These are phyloP conservation scores for Steinernema khuongi DNA, from an alignment of 1,140 invertebrate species.

Conservation along the genomic window DNA sequence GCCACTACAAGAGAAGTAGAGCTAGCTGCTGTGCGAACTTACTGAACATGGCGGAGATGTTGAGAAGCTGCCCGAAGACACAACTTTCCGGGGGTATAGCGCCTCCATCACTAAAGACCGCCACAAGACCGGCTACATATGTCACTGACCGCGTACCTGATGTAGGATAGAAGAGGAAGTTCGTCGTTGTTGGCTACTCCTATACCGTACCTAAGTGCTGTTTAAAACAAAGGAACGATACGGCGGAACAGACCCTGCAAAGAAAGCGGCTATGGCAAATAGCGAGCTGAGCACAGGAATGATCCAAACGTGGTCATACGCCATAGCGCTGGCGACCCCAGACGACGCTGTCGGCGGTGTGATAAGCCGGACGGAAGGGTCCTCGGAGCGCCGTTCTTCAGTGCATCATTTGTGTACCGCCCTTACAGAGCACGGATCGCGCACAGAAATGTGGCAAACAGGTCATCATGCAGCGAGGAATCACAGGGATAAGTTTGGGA, in stretches of 20 bases:
- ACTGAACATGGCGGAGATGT: conserved; percentile 31
- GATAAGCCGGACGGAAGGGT: background rate
- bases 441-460: background rate
- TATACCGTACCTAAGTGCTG: background rate
- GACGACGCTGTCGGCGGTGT: background rate
- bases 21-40: background rate
- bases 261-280: background rate
- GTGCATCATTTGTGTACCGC: too few species aligned
- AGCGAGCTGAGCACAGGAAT: background rate
- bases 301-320: conserved; percentile 7
- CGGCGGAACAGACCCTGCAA: background rate
- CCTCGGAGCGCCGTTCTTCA: background rate
- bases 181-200: background rate
- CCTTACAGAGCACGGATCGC: background rate
- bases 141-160: conserved; percentile 18
- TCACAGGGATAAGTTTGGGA: too few species aligned
- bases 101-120: conserved; percentile 24
- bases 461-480: too few species aligned
- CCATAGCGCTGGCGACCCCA: conserved; percentile 4
- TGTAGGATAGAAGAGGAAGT: conserved; percentile 22
- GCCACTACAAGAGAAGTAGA: conserved; percentile 26
- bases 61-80: conserved; percentile 32
- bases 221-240: background rate
- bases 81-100: conserved; percentile 30
- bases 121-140: conserved; percentile 13